Percentiles rank a stretch among this genome's conserved stretches.
phyloP scores from a whole-genome alignment of 1,140 invertebrate genomes.

The Tetranychus urticae region DNA sequence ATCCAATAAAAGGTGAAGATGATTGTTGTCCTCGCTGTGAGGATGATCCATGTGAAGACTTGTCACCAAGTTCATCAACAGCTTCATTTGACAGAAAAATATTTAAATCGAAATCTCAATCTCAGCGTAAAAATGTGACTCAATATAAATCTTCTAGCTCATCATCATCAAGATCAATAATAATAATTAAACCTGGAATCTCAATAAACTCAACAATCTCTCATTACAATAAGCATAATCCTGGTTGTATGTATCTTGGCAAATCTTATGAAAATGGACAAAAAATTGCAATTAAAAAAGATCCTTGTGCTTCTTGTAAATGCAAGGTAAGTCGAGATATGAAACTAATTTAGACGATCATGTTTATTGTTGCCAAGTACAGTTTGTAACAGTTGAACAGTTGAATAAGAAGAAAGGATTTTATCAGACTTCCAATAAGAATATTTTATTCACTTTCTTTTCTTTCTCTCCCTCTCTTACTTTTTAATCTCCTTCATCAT shows the following conservation, averaged over 20 bases:
- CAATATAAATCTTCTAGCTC: neutral
- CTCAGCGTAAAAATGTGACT: too few relatives aligned
- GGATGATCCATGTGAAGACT: slow-evolving; percentile 27
- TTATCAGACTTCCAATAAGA: neutral
- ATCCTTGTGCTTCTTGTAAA: slow-evolving; percentile 44
- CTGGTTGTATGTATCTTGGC: slow-evolving; percentile 23
- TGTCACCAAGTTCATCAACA: neutral
- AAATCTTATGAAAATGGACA: slow-evolving; percentile 33
- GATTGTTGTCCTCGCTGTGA: slow-evolving; percentile 46
- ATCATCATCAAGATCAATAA: slow-evolving; percentile 3
- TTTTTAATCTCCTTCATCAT: neutral
- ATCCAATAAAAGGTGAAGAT: slow-evolving; percentile 33
- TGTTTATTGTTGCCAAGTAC: too few relatives aligned
- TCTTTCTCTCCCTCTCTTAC: neutral
- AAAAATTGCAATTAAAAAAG: slow-evolving; percentile 25
- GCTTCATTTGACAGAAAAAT: too few relatives aligned
- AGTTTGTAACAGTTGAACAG: neutral
- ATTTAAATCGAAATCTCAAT: too few relatives aligned
- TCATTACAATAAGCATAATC: neutral
- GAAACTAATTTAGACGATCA: too few relatives aligned
- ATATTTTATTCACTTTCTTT: neutral
- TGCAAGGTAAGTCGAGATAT: slow-evolving; percentile 36
- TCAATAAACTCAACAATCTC: neutral
- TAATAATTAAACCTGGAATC: neutral
- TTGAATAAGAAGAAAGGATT: neutral